These are phyloP conservation scores for Bombus waltoni DNA, from an alignment of 1,140 invertebrate genomes.

Conservation along the genomic window DNA sequence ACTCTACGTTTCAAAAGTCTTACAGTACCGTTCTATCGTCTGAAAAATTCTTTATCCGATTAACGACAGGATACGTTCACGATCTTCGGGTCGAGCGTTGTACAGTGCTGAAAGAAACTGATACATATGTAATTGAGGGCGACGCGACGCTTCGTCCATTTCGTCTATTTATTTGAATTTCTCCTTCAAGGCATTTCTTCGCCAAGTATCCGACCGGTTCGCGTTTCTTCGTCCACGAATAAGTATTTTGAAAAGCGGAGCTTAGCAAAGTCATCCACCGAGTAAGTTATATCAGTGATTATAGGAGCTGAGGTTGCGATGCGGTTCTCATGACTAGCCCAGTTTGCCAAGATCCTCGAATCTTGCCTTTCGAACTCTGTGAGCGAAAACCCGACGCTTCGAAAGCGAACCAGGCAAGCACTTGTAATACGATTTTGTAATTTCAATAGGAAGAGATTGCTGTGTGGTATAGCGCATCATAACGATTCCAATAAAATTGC, in stretches of 20 bases:
- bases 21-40: no score
- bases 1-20: no score
- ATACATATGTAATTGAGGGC: background rate
- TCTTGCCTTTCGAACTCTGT: conserved; percentile 8
- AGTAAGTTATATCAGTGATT: background rate
- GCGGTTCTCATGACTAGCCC: conserved; percentile 3
- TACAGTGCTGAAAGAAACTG: background rate
- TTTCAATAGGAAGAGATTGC: background rate
- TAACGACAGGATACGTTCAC: no score
- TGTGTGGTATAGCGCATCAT: background rate
- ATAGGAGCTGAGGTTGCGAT: background rate
- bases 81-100: background rate
- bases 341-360: conserved; percentile 15
- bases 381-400: background rate
- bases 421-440: conserved; percentile 4
- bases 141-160: background rate
- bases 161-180: background rate
- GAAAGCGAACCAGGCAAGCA: no score
- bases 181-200: background rate
- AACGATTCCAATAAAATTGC: background rate
- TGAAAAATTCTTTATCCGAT: no score
- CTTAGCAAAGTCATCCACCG: background rate
- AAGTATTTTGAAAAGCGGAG: conserved; percentile 12
- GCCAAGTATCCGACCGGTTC: no score
- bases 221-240: conserved; percentile 9